Conservation (phyloP, 2,888 invertebrate species). For the Drosophila demipolita region DNA sequence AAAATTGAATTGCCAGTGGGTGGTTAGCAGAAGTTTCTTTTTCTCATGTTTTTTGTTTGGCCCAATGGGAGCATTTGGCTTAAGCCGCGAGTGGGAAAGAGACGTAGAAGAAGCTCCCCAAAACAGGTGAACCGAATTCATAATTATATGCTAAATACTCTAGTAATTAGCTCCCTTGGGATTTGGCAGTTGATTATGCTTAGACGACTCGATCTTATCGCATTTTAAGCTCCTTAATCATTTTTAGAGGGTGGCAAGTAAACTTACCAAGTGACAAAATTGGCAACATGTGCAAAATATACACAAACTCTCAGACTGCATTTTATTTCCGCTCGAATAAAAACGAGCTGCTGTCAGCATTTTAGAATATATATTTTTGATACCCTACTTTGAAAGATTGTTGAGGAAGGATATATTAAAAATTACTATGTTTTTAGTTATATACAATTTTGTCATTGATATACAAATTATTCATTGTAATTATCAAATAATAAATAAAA, state of each 20-base stretch:
- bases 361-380: conserved; percentile 14
- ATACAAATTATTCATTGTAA: not conserved
- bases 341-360: conserved; percentile 49
- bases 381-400: not conserved
- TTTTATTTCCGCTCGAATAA: conserved; percentile 30
- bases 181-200: conserved; percentile 59
- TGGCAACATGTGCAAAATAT: conserved; percentile 68
- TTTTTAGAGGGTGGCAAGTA: conserved; percentile 28
- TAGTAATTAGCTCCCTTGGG: conserved; percentile 73
- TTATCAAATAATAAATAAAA: not conserved
- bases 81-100: conserved; percentile 12
- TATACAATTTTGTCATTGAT: not conserved
- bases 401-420: not conserved
- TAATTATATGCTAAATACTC: conserved; percentile 80
- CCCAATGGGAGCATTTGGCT: conserved; percentile 60
- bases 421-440: too few relatives aligned
- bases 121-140: conserved; percentile 55
- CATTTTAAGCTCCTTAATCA: conserved; percentile 56
- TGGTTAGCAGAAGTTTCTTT: conserved; percentile 47
- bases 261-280: conserved; percentile 34
- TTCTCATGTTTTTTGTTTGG: not conserved
- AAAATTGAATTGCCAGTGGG: conserved; percentile 77
- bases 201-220: conserved; percentile 43
- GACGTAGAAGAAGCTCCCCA: not conserved
- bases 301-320: conserved; percentile 21